These are phyloP conservation scores for Cabera pusaria DNA, from an alignment of 2,888 invertebrate genomes.

Conservation along the genomic window DNA sequence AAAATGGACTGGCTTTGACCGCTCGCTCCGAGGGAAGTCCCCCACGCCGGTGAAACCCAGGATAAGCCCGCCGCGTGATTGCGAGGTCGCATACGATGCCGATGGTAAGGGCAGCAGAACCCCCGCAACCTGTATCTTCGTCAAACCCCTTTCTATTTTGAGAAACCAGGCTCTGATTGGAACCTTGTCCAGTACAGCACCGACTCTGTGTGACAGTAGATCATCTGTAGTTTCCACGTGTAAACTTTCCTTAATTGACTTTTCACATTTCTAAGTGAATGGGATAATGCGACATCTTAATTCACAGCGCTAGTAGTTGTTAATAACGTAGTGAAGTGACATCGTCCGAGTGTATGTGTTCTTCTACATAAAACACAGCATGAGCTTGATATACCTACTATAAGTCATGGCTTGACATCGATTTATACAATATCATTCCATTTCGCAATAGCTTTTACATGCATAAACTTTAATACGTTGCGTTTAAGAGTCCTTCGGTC, in stretches of 20 bases:
- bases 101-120: conserved; percentile 86
- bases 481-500: conserved; percentile 16
- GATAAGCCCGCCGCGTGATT: conserved; percentile 86
- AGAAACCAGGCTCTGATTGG: conserved; percentile 23
- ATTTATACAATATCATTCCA: conserved; percentile 10
- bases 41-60: conserved; percentile 89
- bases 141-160: conserved; percentile 53
- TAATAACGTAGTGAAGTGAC: conserved; percentile 38
- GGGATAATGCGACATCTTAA: conserved; percentile 58
- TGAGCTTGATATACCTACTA: conserved; percentile 32
- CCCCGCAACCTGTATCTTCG: conserved; percentile 65
- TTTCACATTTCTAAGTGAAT: conserved; percentile 52
- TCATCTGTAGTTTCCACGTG: conserved; percentile 38
- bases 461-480: background rate
- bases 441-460: conserved; percentile 9
- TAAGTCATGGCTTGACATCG: conserved; percentile 10
- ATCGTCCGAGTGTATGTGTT: conserved; percentile 70
- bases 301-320: conserved; percentile 53
- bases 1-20: conserved; percentile 82
- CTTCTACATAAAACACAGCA: conserved; percentile 40
- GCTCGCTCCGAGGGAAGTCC: conserved; percentile 83
- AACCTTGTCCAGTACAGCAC: conserved; percentile 23
- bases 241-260: conserved; percentile 24
- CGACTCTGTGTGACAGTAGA: conserved; percentile 40
- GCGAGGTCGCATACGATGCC: conserved; percentile 88